Conservation (phyloP, 2,113 vertebrate species). For the Mionectes macconnelli region DNA sequence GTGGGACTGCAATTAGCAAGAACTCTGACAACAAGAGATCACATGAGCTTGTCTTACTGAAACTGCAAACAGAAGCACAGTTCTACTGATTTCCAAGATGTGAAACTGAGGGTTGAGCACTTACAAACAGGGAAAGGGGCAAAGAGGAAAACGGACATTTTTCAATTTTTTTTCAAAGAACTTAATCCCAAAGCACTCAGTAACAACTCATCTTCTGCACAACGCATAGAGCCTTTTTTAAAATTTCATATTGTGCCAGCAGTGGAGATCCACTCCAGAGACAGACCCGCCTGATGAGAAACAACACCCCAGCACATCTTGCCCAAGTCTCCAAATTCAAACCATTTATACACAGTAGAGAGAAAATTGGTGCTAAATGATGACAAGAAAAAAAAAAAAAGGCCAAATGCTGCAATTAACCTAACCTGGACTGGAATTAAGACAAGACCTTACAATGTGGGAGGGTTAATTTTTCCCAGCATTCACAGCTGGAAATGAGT, state of each 20-base stretch:
- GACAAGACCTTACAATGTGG: background rate
- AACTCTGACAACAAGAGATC: background rate
- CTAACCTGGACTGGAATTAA: background rate
- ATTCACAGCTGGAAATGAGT: background rate
- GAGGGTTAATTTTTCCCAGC: background rate
- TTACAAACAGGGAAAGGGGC: background rate
- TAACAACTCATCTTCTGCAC: background rate
- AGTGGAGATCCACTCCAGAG: background rate
- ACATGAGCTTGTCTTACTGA: background rate
- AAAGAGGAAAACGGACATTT: background rate
- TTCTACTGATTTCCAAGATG: background rate
- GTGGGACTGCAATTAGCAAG: background rate
- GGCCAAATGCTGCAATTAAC: background rate
- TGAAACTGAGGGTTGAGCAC: background rate
- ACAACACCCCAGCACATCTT: background rate
- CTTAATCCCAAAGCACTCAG: background rate
- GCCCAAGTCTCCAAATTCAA: background rate
- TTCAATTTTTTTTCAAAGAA: background rate
- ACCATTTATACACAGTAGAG: background rate
- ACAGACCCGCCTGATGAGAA: background rate
- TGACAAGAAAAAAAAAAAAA: background rate
- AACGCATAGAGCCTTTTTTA: background rate
- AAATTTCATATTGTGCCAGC: background rate
- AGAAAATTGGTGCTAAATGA: background rate
- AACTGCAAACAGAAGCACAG: background rate